Conservation (phyloP, 2,888 invertebrate genomes). For the Orthosia incerta region DNA sequence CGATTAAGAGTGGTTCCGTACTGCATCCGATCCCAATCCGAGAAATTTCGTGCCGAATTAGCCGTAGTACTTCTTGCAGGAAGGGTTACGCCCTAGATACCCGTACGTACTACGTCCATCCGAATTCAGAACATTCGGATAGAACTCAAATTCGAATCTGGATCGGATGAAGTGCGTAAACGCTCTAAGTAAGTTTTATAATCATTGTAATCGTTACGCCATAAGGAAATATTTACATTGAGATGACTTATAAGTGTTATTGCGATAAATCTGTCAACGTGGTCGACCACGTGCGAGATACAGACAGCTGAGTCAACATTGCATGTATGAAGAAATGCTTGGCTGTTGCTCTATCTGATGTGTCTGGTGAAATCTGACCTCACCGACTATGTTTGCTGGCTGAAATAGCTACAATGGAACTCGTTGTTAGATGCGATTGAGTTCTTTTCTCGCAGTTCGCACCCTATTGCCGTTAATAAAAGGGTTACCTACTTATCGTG, state of each 20-base stretch:
- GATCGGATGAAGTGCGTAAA: background rate
- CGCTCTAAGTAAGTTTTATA: constrained; percentile 40
- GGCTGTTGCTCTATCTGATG: constrained; percentile 28
- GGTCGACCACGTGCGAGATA: constrained; percentile 74
- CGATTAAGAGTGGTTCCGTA: constrained; percentile 13
- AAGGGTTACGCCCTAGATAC: no score
- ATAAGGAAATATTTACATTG: constrained; percentile 68
- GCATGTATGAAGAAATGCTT: constrained; percentile 58
- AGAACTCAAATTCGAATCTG: background rate
- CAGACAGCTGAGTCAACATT: constrained; percentile 74
- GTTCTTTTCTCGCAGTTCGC: background rate
- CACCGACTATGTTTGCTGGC: constrained; percentile 10
- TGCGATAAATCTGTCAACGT: constrained; percentile 66
- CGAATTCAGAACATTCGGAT: no score
- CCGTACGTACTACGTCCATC: no score
- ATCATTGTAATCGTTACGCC: constrained; percentile 48
- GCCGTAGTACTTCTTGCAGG: no score
- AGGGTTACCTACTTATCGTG: background rate
- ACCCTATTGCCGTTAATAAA: background rate
- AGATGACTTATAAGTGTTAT: constrained; percentile 58
- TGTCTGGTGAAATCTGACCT: constrained; percentile 32
- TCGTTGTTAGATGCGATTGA: constrained; percentile 5
- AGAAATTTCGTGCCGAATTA: background rate
- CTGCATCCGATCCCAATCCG: background rate
- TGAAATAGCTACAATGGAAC: constrained; percentile 23